Base-by-base conservation (phyloP, 2,797 vertebrate genomes). In the Manis javanica region DNA sequence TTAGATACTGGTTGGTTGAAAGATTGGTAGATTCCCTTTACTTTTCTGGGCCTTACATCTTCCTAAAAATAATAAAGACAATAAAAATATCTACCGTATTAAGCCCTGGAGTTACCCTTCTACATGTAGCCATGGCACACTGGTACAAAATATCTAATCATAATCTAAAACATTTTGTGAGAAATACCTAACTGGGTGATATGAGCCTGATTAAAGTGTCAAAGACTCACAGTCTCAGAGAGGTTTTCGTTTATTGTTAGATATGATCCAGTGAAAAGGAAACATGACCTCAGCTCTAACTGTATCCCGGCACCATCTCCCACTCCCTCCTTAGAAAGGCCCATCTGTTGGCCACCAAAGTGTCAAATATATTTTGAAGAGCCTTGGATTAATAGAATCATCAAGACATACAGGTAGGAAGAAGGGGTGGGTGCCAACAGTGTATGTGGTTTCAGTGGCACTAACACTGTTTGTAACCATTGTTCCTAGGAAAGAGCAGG, bases 1-100 rank as follows among this genome's bases (percentile, higher is more conserved):
- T 91, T 53, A 66, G 1, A 84, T 66, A 93, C 1, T 5, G 1
- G 21, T 49, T 42, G n/a, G 16, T 63, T 78, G 63, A 92, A 90
- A 82, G 85, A 64, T 3, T 83, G 49, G 37, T 87, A 89, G 79
- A 75, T 24, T 92, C 21, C 14, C 26, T 94, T 94, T 90, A 61
- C 13, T 4, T 84, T 84, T 90, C 21, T 63, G 75, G 69, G 7
- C 59, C 14, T 85, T 13, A 68, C 63, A 82, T 69, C 16, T 13
- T 81, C 81, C 26, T 82, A 87, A 96, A 92, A 74, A 39, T 82
- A 63, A 46, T n/a, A 63, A 14, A 59, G 10, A 82, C 15, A n/a
- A 78, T 34, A 90, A 94, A 83, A 83, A 31, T 87, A 68, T 61
- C 71, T 51, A 79, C 46, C 53, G 71, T 5, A 37, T 68, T 13